Base-by-base conservation (phyloP, 1,140 invertebrate genomes). In the Lithobius niger region DNA sequence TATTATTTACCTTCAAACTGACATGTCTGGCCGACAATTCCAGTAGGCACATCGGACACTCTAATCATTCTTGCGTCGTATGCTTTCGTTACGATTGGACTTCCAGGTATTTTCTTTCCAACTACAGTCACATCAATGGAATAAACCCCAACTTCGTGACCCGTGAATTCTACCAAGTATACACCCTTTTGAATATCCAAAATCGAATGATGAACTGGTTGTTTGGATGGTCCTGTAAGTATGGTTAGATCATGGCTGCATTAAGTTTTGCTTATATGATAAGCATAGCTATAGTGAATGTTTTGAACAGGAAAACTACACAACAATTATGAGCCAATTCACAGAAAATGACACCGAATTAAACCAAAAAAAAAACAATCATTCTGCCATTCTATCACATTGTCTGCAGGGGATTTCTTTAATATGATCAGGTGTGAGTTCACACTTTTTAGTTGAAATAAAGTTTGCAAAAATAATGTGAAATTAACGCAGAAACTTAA, bases 31-130 rank as follows among this genome's bases (percentile, higher is more conserved):
- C 89, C 88, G 19, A 95, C 84, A 60, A 90, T 81, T 63, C 88
- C 88, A 68, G 83, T 85, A 26, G 74, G 68, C 44, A 95, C 86
- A 71, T 96, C 91, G 36, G 86, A 86, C 57, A 96, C 87, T 74
- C 86, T 82, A 65, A 95, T 94, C 45, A 92, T 77, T 59, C 84
- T 85, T 58, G 88, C 82, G 71, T 94, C 89, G 70, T 94, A 95
- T 51, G 90, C 90, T 77, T 94, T 94, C 59, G 87, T 88, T 53
- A 91, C 79, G 44, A 93, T 77, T 18, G 88, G 87, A 44, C 86
- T 87, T 57, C 82, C 84, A 3, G 84, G 82, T 59, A 93, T 72
- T 72, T 89, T 88, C 67, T 87, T 83, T 57, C 88, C 88, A 59
- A 80, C 84, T 52, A 91, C 83, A 58, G 79, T 78, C 61, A 90